Base-by-base conservation (phyloP, 2,797 vertebrate species). In the Fratercula arctica region DNA sequence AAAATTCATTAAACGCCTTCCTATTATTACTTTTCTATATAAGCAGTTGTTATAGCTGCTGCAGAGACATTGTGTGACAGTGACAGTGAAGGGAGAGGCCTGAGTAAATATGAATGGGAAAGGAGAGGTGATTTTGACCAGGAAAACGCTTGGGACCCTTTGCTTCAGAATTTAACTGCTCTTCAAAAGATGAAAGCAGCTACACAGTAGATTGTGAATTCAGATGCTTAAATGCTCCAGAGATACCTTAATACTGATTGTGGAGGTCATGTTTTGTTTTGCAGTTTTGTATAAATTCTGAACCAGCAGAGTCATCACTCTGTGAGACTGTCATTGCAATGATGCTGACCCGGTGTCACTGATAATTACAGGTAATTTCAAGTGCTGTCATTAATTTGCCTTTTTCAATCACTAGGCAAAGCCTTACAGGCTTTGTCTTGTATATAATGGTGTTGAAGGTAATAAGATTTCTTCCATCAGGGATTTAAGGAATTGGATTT, bases 331-430 rank as follows among this genome's bases (percentile, higher is more conserved):
- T 57, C 96, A 90, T 41, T 91, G 91, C 77, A 84, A 51, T 77
- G 94, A 87, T 86, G 70, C 89, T 95, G 94, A 95, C 95, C 95
- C 0, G 0, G 63, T 96, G 95, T 93, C 96, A 96, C 75, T 91
- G 96, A 96, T 97, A 97, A 97, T 96, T 97, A 96, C 93, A 95
- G 96, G 90, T 97, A 96, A 93, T 96, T 96, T 94, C 92, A 90
- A 95, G 53, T 72, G 84, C 94, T 95, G 92, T 76, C 96, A 95
- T 95, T 96, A 96, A 97, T 96, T 95, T 95, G 92, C 92, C 94
- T 92, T 92, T 93, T 95, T 89, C 93, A 95, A 95, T 97, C 90
- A 92, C 79, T 91, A 26, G 3, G 70, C 63, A 92, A 97, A 95
- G 94, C 92, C 92, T 96, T 89, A 78, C 79, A 93, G 86, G 95